Conservation (phyloP, 2,113 vertebrate species). For the Bufo bufo region DNA sequence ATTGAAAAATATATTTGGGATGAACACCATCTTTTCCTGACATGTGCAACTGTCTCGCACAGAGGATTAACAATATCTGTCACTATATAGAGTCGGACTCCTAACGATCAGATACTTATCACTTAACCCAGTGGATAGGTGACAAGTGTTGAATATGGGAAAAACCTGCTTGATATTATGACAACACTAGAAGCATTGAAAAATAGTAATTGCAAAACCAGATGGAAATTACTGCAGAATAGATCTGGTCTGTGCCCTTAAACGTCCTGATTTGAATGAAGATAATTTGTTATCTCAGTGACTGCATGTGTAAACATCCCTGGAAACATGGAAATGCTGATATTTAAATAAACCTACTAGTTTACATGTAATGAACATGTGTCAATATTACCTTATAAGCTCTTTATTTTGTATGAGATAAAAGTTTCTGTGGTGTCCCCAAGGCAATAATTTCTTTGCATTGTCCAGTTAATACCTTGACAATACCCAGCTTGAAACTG, state of each 20-base stretch:
- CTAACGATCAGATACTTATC: too few relatives aligned
- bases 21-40: too few relatives aligned
- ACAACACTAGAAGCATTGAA: background rate
- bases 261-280: background rate
- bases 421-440: background rate
- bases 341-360: slow-evolving; percentile 12
- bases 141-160: too few relatives aligned
- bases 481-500: too few relatives aligned
- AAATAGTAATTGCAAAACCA: background rate
- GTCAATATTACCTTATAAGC: background rate
- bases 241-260: too few relatives aligned
- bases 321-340: background rate
- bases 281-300: background rate
- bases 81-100: too few relatives aligned
- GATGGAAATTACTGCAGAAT: background rate
- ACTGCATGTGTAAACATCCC: background rate
- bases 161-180: too few relatives aligned
- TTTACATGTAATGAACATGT: background rate
- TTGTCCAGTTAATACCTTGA: background rate
- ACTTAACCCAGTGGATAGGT: too few relatives aligned
- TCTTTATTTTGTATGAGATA: background rate
- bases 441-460: background rate
- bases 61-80: too few relatives aligned
- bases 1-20: too few relatives aligned
- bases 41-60: too few relatives aligned